phyloP scores from a whole-genome alignment of 2,797 vertebrate genomes.

The Sebastes trivittatus region DNA sequence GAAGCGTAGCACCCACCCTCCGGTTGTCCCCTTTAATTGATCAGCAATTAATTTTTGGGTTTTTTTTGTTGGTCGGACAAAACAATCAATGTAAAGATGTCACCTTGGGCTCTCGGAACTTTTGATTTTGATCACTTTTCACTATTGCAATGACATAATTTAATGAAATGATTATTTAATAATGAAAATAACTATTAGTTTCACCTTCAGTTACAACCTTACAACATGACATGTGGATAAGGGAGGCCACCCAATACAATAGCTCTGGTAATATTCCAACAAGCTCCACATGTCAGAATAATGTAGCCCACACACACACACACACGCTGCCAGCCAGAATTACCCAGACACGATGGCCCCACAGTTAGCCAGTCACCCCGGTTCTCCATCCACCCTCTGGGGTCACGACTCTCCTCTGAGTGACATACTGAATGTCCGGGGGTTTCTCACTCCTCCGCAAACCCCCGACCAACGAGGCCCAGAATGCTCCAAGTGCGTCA shows the following conservation, averaged over 20 bases:
- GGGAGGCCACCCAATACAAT: not conserved
- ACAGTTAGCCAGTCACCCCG: conserved; percentile 1
- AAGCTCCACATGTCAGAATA: conserved; percentile 22
- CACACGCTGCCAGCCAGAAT: conserved; percentile 21
- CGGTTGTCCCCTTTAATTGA: not conserved
- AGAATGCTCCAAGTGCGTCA: conserved; percentile 55
- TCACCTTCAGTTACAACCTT: not conserved
- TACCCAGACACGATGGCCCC: not conserved
- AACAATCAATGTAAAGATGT: not conserved
- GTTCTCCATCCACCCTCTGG: conserved; percentile 19
- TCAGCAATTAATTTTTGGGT: not conserved
- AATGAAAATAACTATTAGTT: not conserved
- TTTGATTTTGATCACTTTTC: not conserved
- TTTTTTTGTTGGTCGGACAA: not conserved
- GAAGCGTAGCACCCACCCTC: too few relatives aligned
- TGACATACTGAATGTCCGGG: conserved; percentile 18
- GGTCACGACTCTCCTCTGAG: conserved; percentile 47
- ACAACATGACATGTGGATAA: not conserved
- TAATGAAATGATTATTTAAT: not conserved
- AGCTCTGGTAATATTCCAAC: not conserved
- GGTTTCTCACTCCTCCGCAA: conserved; percentile 50
- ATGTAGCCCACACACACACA: conserved; percentile 2
- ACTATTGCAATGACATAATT: too few relatives aligned
- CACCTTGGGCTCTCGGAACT: not conserved
- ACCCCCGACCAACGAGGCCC: not conserved